Base-by-base conservation (phyloP, 2,113 vertebrate species). In the Morphnarchus princeps region DNA sequence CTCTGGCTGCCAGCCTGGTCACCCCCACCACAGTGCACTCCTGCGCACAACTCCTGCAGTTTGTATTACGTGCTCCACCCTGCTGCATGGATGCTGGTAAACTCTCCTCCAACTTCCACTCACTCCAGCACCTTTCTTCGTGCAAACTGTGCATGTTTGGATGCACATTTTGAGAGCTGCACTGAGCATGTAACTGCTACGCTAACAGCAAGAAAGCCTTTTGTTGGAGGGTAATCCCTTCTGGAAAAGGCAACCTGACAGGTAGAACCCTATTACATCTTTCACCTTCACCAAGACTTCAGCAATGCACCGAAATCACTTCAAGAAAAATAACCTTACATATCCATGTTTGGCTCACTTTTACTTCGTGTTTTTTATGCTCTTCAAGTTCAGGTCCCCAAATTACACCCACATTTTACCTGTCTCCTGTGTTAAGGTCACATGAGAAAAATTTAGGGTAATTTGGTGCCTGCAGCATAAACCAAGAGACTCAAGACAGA, bases 21-120 rank as follows among this genome's bases (percentile, higher is more conserved):
- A 20, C 55, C 43, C 62, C 38, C 0, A 0, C 12, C 0, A 0
- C 50, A 32, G 31, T 0, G 1, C 11, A 22, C 43, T 40, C 52
- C 42, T 12, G 5, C 9, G 26, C 21, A n/a, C 59, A 61, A 8
- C 59, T 69, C 59, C 71, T 62, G 34, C 45, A 7, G 19, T 15
- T 34, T 43, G 34, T 5, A 12, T 31, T 22, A 43, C 1, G 1
- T 0, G 0, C 36, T 61, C 25, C n/a, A 36, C 24, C 24, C 18
- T 34, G 4, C 36, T 29, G 45, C 1, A 2, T 11, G 20, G 26
- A 7, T 1, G 2, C n/a, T 45, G 38, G 11, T 8, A 55, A 93
- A 61, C 42, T 77, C 21, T 54, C 16, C 81, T 62, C 36, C 55
- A 87, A 6, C 50, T 74, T 78, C 49, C 25, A 36, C 49, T 31